A percentile compares a stretch with the other conserved stretches of the same genome.
These are phyloP conservation scores for Brachypodius melanocephalos DNA, from an alignment of 2,113 vertebrate species.

Conservation along the genomic window DNA sequence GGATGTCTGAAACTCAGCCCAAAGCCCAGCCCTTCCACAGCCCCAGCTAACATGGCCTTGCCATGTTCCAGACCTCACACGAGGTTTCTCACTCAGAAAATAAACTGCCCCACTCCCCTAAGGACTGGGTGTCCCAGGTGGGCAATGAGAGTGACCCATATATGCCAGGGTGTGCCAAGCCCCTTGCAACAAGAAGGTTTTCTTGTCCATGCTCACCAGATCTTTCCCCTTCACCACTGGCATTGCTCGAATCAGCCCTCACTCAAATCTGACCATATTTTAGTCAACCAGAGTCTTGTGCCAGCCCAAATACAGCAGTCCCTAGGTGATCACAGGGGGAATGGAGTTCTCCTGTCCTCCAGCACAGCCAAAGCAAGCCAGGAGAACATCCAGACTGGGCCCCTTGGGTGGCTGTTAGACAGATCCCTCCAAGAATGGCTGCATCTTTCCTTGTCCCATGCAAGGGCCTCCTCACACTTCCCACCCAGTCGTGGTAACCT, in stretches of 20 bases:
- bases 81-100: not conserved
- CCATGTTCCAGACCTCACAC: not conserved
- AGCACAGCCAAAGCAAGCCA: not conserved
- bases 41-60: not conserved
- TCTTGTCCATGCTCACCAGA: not conserved
- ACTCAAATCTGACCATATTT: not conserved
- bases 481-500: not conserved
- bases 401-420: not conserved
- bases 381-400: not conserved
- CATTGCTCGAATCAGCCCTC: not conserved
- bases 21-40: not conserved
- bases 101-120: not conserved
- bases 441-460: not conserved
- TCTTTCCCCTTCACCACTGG: not conserved
- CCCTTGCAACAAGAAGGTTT: not conserved
- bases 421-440: not conserved
- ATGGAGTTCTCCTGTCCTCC: not conserved
- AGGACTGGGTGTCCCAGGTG: not conserved
- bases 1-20: not conserved
- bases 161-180: not conserved
- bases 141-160: not conserved
- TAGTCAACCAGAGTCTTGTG: not conserved
- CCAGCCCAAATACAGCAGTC: not conserved
- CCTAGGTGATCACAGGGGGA: not conserved
- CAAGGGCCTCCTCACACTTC: not conserved